Percentiles rank a stretch among this genome's conserved stretches.
These are phyloP conservation scores for Eupristina koningsbergeri DNA, from an alignment of 1,140 invertebrate species.

Conservation along the genomic window DNA sequence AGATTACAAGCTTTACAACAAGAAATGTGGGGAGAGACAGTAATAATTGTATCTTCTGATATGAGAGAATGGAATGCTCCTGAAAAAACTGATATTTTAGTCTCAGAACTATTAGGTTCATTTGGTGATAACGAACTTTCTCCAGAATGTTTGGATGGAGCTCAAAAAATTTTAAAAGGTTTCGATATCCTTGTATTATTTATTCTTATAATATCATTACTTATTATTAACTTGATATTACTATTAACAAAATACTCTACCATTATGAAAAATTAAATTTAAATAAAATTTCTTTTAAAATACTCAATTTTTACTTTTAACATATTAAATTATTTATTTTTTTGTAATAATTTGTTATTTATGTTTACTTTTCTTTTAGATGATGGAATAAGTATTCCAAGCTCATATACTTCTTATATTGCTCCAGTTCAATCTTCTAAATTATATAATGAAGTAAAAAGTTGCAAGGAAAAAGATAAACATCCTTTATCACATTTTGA, in stretches of 20 bases:
- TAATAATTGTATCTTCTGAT: conserved; percentile 87
- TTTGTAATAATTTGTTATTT: background rate
- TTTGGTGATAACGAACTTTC: conserved; percentile 99
- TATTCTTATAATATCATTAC: too few species aligned
- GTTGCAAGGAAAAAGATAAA: conserved; percentile 77
- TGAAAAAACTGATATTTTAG: conserved; percentile 93
- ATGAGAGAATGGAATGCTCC: conserved; percentile 90
- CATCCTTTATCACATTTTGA: conserved; percentile 80
- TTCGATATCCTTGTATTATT: conserved; percentile 42
- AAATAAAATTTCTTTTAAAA: background rate
- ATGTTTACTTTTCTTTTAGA: conserved; percentile 68
- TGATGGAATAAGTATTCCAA: conserved; percentile 94
- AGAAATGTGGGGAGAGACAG: conserved; percentile 86
- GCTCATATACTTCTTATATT: conserved; percentile 91
- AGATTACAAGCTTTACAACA: conserved; percentile 84
- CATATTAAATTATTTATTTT: background rate
- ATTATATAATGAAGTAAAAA: conserved; percentile 81
- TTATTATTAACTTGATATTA: too few species aligned
- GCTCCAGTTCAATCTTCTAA: conserved; percentile 88
- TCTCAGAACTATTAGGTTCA: conserved; percentile 96
- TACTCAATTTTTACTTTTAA: background rate
- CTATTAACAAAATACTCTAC: too few species aligned
- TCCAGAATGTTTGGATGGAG: conserved; percentile 98
- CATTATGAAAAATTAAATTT: too few species aligned
- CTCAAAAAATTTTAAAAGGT: conserved; percentile 90